These are phyloP conservation scores for Apamea epomidion DNA, from an alignment of 2,888 invertebrate genomes.

Conservation along the genomic window DNA sequence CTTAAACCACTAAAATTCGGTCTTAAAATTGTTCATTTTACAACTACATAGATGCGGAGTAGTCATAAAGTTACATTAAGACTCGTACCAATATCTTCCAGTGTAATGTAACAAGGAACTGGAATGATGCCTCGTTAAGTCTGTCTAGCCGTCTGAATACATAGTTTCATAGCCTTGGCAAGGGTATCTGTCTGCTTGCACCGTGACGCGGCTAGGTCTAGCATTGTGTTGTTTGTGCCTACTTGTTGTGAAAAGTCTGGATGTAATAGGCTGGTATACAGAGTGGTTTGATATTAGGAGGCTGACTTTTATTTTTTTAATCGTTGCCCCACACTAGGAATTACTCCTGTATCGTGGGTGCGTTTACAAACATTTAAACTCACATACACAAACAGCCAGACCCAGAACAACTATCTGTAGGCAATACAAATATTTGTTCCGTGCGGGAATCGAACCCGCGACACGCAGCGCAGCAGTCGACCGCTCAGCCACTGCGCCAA, in stretches of 20 bases:
- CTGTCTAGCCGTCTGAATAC: constrained; percentile 54
- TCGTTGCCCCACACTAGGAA: too few species aligned
- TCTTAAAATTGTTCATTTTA: background rate
- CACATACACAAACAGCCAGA: too few species aligned
- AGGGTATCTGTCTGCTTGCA: constrained; percentile 24
- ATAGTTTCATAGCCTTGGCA: constrained; percentile 47
- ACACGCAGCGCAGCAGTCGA: too few species aligned
- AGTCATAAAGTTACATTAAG: background rate
- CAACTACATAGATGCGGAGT: background rate
- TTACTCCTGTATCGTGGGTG: too few species aligned
- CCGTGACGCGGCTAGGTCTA: background rate
- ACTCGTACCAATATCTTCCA: constrained; percentile 9
- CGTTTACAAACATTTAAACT: too few species aligned
- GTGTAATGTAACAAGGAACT: constrained; percentile 25
- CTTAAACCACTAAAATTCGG: background rate
- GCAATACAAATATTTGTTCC: too few species aligned
- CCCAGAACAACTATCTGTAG: too few species aligned
- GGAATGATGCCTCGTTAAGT: constrained; percentile 28
- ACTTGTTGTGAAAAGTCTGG: constrained; percentile 24
- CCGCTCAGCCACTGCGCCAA: too few species aligned
- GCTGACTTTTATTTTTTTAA: too few species aligned
- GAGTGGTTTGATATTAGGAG: constrained; percentile 5
- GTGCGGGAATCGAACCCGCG: too few species aligned
- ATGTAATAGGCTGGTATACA: constrained; percentile 22
- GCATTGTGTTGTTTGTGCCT: constrained; percentile 27